Evolutionary conservation across 2,888 invertebrate genomes (phyloP), one percentile per base, ranked within the genome.

Genomic region (Papilio gigon): DNA sequence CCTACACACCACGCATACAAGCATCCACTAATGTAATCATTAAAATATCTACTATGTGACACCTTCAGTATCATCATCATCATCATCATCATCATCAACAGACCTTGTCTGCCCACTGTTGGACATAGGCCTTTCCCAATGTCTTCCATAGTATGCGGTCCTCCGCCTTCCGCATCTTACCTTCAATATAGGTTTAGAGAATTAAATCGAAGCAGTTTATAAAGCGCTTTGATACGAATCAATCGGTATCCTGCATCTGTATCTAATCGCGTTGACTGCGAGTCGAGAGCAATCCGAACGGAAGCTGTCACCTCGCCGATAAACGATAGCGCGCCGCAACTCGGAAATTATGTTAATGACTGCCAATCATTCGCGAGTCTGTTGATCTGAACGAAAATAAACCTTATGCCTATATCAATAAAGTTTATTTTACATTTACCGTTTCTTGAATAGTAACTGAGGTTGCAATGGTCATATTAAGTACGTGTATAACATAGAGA

Each of bases 281-380:
- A 47, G 50, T 72, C 58, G 71, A 73, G 66, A 72, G 72, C 67
- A 71, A 79, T 75, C 74, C 73, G 72, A 73, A 71, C 83, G 84
- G 86, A 86, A 80, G 79, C 82, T 77, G 82, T 82, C 77, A 71
- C 70, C 74, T 71, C 74, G 70, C 40, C 62, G 72, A 73, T 69
- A 73, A 72, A 67, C 71, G 67, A 61, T 67, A 67, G 33, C 20
- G 44, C 30, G 60, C 58, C 58, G 70, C 61, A 59, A 65, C 58
- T 68, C 53, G 68, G 71, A 74, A 66, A 73, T 74, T 71, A 73
- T 70, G 67, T 63, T 68, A 70, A 73, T 61, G 59, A 68, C 67
- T 65, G 62, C 17, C 47, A 50, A 69, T 63, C 50, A 60, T 37
- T 47, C 14, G 50, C 40, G 25, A n/a, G 33, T 50, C 30, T 0